A percentile compares a stretch with the other conserved stretches of the same genome.
phyloP scores from a whole-genome alignment of 2,113 vertebrate genomes.

The Elanoides forficatus region DNA sequence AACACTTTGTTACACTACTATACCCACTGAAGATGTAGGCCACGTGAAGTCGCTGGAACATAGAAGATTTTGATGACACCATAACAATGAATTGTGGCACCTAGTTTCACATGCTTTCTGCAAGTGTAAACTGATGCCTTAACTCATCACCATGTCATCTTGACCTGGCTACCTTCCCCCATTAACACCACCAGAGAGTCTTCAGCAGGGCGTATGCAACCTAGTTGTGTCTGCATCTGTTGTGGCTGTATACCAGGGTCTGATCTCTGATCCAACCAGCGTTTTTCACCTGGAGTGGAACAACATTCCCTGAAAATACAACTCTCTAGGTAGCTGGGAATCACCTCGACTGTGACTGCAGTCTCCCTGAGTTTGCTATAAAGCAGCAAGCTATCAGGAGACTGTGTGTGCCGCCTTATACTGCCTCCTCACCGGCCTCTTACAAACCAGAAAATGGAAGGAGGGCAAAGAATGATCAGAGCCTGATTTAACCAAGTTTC shows the following conservation, averaged over 20 bases:
- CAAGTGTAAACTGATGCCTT: not conserved
- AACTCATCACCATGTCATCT: fast-evolving
- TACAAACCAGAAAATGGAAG: not conserved
- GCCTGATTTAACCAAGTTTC: not conserved
- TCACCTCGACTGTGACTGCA: not conserved
- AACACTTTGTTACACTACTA: fast-evolving
- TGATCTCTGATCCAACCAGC: not conserved
- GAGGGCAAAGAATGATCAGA: not conserved
- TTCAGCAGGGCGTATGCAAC: fast-evolving
- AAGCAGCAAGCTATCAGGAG: not conserved
- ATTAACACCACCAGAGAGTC: not conserved
- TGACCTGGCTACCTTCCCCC: not conserved
- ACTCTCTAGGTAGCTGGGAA: not conserved
- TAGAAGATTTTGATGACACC: not conserved
- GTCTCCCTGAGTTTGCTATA: not conserved
- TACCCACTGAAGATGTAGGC: not conserved
- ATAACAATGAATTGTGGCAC: not conserved
- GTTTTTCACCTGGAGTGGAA: not conserved
- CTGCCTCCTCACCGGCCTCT: not conserved
- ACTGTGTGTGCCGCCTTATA: fast-evolving
- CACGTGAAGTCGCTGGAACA: not conserved
- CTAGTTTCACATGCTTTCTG: not conserved
- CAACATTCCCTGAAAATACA: not conserved
- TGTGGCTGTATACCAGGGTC: fast-evolving
- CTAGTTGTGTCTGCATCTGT: not conserved